Evolutionary conservation across 1,140 invertebrate genomes (phyloP).

Genomic region (Trinorchestia longiramus): DNA sequence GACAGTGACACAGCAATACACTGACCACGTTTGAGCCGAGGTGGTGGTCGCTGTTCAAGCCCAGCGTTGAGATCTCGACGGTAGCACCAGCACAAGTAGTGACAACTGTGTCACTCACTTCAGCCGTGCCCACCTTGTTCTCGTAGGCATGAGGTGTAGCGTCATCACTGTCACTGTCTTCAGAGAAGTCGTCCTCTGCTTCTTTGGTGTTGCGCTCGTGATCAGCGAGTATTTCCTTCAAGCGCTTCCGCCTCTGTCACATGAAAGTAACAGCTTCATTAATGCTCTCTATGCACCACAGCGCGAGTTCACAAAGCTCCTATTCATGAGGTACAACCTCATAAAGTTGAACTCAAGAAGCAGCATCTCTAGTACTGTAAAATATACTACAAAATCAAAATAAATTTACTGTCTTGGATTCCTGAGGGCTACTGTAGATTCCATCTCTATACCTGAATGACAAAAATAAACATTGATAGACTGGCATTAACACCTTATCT

Average conservation of each 20-base stretch:
- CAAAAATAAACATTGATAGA: no score
- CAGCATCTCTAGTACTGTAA: no score
- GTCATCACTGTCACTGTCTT: slow-evolving; percentile 32
- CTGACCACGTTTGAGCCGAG: slow-evolving; percentile 3
- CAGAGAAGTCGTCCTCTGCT: background rate
- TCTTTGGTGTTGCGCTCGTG: slow-evolving; percentile 1
- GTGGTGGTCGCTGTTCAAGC: slow-evolving; percentile 23
- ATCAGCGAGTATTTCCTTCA: background rate
- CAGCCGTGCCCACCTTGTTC: background rate
- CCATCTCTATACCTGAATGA: no score
- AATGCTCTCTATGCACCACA: background rate
- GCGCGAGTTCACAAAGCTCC: no score
- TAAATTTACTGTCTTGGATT: no score
- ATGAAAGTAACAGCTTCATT: background rate
- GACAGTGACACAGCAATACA: background rate
- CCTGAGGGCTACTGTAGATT: no score
- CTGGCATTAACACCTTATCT: no score
- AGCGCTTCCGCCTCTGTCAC: background rate
- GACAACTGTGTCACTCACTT: background rate
- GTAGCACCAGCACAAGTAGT: slow-evolving; percentile 1
- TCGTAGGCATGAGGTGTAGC: background rate
- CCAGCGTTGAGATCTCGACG: slow-evolving; percentile 31
- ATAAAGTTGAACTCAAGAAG: no score
- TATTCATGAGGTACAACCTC: no score
- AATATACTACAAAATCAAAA: no score